These are phyloP conservation scores for Chloroceryle amazona DNA, from an alignment of 2,797 vertebrate genomes.

Conservation along the genomic window DNA sequence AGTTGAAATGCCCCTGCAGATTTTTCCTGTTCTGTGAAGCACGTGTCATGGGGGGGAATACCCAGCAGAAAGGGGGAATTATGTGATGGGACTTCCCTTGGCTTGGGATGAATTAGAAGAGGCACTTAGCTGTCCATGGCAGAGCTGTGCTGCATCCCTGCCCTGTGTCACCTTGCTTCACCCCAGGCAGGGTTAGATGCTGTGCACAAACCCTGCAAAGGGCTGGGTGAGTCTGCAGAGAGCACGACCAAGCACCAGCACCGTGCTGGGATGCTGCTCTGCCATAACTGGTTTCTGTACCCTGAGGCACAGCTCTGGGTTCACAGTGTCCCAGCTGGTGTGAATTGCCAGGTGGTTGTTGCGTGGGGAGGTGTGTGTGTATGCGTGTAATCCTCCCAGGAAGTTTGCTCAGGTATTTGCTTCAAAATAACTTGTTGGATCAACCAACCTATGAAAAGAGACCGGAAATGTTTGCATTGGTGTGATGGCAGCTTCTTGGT, in stretches of 20 bases:
- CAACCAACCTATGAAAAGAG: background rate
- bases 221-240: background rate
- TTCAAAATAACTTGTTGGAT: background rate
- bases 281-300: accelerated
- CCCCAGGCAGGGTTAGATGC: accelerated
- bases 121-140: background rate
- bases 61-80: background rate
- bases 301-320: accelerated
- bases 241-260: background rate
- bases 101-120: background rate
- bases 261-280: background rate
- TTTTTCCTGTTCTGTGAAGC: background rate
- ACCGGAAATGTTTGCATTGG: background rate
- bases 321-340: background rate
- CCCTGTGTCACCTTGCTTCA: accelerated
- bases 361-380: accelerated
- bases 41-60: accelerated
- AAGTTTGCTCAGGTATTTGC: background rate
- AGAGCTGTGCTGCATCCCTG: background rate
- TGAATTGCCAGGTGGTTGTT: accelerated
- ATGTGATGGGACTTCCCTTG: background rate
- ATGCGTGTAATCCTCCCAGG: background rate
- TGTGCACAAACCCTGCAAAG: background rate
- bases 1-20: background rate
- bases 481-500: background rate